Conservation (phyloP, 2,888 invertebrate genomes). For the Macrosiphum euphorbiae region DNA sequence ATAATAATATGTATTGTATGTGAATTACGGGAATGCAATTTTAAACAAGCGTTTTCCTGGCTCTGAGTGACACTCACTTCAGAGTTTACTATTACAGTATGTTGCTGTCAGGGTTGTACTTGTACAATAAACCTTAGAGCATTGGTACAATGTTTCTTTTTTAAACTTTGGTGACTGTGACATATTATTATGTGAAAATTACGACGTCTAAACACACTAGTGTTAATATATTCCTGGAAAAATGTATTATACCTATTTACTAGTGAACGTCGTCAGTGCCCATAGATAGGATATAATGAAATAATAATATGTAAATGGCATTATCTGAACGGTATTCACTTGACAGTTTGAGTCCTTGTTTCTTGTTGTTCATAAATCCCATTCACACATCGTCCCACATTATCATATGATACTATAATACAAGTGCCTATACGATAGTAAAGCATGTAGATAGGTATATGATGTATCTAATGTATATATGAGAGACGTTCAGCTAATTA, state of each 20-base stretch:
- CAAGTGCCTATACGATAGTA: neutral
- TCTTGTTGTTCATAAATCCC: neutral
- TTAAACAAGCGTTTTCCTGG: neutral
- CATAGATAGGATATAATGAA: neutral
- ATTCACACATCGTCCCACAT: neutral
- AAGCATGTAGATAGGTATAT: neutral
- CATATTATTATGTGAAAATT: neutral
- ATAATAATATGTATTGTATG: too few relatives aligned
- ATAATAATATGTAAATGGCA: neutral
- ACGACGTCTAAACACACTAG: too few relatives aligned
- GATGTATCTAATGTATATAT: neutral
- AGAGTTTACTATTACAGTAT: neutral
- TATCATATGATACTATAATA: neutral
- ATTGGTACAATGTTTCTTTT: neutral
- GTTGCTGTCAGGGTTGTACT: neutral
- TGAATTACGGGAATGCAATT: neutral
- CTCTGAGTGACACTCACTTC: neutral
- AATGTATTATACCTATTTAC: neutral
- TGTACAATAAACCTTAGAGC: neutral
- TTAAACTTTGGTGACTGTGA: neutral
- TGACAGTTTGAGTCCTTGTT: neutral
- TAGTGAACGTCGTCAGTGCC: neutral
- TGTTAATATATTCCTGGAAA: neutral
- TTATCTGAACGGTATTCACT: constrained; percentile 7
- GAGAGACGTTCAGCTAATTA: neutral